Percentiles rank a stretch among this genome's conserved stretches.
These are phyloP conservation scores for Myripristis jacobus DNA, from an alignment of 2,797 vertebrate genomes.

Conservation along the genomic window DNA sequence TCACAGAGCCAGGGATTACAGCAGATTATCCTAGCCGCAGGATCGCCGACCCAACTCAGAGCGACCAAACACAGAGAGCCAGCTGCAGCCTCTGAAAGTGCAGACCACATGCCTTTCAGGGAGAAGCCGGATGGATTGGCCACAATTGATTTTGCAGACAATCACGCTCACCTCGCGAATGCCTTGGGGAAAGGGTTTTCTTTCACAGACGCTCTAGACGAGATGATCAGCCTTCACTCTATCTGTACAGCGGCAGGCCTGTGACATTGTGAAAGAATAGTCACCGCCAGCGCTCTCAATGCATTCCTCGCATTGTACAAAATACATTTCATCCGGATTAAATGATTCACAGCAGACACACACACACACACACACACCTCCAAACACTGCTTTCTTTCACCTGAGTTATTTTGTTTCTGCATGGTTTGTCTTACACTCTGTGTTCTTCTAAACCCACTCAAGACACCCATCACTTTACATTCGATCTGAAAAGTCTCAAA, in stretches of 20 bases:
- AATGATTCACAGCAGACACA: conserved; percentile 37
- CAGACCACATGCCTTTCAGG: conserved; percentile 65
- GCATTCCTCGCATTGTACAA: conserved; percentile 62
- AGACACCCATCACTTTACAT: conserved; percentile 65
- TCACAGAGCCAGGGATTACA: conserved; percentile 78
- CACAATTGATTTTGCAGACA: conserved; percentile 23
- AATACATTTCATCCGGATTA: conserved; percentile 48
- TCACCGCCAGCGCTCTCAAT: conserved; percentile 42
- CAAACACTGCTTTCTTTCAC: conserved; percentile 39
- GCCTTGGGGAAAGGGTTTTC: conserved; percentile 61
- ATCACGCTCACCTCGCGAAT: conserved; percentile 66
- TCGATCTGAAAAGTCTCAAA: conserved; percentile 46
- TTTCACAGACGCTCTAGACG: conserved; percentile 50
- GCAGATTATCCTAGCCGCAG: conserved; percentile 78
- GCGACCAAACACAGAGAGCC: conserved; percentile 44
- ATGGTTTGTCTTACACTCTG: conserved; percentile 35
- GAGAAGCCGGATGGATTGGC: conserved; percentile 52
- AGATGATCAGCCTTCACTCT: conserved; percentile 62
- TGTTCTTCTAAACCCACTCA: conserved; percentile 58
- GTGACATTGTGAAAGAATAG: conserved; percentile 40
- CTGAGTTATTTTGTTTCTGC: conserved; percentile 36
- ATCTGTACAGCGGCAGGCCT: conserved; percentile 48
- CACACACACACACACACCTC: conserved; percentile 36
- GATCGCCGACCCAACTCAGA: conserved; percentile 55
- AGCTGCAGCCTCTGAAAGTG: conserved; percentile 51